Percentiles rank a stretch among this genome's conserved stretches.
These are phyloP conservation scores for Neopelma chrysocephalum DNA, from an alignment of 2,797 vertebrate genomes.

Conservation along the genomic window DNA sequence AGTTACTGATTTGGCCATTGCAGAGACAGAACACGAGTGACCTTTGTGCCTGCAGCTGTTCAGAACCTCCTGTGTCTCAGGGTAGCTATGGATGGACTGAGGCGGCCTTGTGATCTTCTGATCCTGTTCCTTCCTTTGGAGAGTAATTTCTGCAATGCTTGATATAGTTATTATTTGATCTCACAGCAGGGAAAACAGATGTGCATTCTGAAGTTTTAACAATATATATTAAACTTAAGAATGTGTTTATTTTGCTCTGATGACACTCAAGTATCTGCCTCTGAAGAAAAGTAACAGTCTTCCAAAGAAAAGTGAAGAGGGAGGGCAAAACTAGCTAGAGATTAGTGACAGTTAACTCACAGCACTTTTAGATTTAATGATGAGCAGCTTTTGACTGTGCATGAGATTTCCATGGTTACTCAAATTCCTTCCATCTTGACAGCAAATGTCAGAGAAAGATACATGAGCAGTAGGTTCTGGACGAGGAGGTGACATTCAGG, in stretches of 20 bases:
- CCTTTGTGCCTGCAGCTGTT: neutral
- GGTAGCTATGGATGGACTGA: neutral
- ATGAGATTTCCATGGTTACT: slow-evolving; percentile 39
- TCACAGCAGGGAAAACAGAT: neutral
- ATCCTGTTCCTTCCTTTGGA: neutral
- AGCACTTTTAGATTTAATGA: neutral
- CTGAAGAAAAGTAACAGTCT: neutral
- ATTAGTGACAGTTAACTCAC: neutral
- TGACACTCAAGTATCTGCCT: neutral
- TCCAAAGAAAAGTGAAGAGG: neutral
- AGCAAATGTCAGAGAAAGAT: slow-evolving; percentile 23
- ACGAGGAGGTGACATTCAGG: slow-evolving; percentile 7
- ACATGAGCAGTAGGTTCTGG: neutral
- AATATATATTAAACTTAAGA: neutral
- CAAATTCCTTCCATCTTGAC: neutral
- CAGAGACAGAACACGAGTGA: neutral
- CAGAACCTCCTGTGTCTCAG: neutral
- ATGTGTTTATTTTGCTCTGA: neutral
- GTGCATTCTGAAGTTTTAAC: neutral
- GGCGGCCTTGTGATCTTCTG: neutral
- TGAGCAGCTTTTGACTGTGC: neutral
- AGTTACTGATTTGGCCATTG: neutral
- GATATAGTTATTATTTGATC: neutral
- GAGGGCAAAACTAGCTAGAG: neutral
- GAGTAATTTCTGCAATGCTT: neutral